Evolutionary conservation across 2,888 invertebrate genomes (phyloP).

Genomic region (Sericinus montela): DNA sequence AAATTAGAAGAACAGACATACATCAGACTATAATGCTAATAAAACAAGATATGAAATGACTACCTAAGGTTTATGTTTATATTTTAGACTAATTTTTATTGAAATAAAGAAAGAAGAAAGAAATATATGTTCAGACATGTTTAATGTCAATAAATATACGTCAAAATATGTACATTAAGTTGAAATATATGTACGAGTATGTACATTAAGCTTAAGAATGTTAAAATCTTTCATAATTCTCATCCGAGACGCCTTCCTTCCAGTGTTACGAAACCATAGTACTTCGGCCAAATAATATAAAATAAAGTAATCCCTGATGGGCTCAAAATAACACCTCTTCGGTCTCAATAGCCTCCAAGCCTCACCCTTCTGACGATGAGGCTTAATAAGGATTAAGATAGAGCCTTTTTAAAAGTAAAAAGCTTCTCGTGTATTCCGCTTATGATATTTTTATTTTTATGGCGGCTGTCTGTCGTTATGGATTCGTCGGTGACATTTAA

Average conservation of each 20-base stretch:
- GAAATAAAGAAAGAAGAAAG: no score
- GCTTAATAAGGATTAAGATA: constrained; percentile 77
- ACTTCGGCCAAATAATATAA: constrained; percentile 35
- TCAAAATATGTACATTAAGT: no score
- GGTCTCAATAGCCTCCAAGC: constrained; percentile 48
- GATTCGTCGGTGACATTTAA: constrained; percentile 36
- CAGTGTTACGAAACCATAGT: constrained; percentile 58
- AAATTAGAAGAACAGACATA: no score
- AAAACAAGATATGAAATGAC: no score
- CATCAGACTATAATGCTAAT: no score
- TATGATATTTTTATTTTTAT: constrained; percentile 30
- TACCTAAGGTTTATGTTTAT: no score
- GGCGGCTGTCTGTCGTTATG: constrained; percentile 31
- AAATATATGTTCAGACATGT: no score
- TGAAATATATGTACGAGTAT: no score
- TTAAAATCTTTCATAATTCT: constrained; percentile 53
- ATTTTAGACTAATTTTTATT: no score
- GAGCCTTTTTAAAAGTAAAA: constrained; percentile 68
- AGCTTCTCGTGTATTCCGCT: constrained; percentile 66
- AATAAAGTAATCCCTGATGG: constrained; percentile 58
- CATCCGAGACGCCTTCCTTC: constrained; percentile 40
- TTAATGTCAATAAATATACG: no score
- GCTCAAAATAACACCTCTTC: constrained; percentile 68
- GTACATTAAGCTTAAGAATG: constrained; percentile 13
- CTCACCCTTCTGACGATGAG: constrained; percentile 59